Conservation (phyloP, 2,797 vertebrate genomes). For the Gallinago stenura region DNA sequence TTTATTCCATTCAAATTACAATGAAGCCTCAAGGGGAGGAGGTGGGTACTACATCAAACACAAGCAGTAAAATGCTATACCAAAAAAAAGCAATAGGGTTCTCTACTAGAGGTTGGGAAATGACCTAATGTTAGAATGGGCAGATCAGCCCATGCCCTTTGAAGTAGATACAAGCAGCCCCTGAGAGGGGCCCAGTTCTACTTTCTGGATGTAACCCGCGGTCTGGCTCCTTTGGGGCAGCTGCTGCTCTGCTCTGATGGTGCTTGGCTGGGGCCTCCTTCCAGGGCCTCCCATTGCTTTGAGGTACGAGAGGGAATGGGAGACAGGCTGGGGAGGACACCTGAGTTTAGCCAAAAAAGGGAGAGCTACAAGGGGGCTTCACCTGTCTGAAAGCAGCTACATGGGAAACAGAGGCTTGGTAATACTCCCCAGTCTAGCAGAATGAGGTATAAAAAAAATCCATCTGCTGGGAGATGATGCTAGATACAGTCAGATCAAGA, state of each 20-base stretch:
- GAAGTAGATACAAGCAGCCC: background rate
- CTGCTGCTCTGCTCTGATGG: background rate
- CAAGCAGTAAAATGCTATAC: background rate
- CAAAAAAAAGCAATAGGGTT: background rate
- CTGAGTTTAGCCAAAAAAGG: background rate
- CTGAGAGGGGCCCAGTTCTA: background rate
- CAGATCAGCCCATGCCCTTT: background rate
- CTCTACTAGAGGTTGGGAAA: background rate
- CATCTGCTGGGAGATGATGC: background rate
- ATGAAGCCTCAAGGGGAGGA: background rate
- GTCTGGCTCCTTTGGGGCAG: background rate
- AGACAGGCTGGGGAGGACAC: background rate
- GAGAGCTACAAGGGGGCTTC: background rate
- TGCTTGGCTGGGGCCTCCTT: background rate
- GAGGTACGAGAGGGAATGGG: background rate
- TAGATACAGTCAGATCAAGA: background rate
- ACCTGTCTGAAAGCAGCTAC: background rate
- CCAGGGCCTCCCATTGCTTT: background rate
- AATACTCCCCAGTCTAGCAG: background rate
- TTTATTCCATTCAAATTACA: background rate
- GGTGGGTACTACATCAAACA: background rate
- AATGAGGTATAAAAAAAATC: background rate
- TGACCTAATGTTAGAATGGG: background rate
- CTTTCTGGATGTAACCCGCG: rapidly evolving
- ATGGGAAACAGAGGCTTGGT: background rate